phyloP scores from a whole-genome alignment of 2,113 vertebrate genomes.

The Pseudopodoces humilis region DNA sequence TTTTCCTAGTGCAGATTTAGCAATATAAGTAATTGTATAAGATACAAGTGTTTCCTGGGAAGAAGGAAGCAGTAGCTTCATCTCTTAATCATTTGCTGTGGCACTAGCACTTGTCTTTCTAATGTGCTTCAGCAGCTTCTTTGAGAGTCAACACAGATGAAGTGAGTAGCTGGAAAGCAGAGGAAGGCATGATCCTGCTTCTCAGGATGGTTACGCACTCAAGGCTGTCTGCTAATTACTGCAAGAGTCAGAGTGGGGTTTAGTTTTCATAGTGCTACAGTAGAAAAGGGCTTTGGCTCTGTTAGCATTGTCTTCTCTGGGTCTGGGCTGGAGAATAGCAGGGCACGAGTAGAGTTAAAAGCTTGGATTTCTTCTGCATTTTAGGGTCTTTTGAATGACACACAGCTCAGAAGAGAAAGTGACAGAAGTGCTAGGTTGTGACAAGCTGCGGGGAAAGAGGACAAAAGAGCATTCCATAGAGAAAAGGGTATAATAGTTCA shows the following conservation, averaged over 20 bases:
- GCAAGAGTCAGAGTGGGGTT: background rate
- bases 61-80: background rate
- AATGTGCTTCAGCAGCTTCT: background rate
- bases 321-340: background rate
- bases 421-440: background rate
- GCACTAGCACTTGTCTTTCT: background rate
- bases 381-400: background rate
- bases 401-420: background rate
- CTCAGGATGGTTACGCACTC: accelerated
- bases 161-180: background rate
- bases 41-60: background rate
- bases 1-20: background rate
- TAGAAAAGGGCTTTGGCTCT: background rate
- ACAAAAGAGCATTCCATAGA: background rate
- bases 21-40: background rate
- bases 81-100: background rate
- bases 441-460: background rate
- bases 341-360: background rate
- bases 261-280: accelerated
- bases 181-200: background rate
- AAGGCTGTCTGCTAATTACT: background rate
- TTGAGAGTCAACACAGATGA: background rate
- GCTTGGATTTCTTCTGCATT: background rate
- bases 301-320: background rate
- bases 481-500: background rate